Conservation (phyloP, 2,797 vertebrate genomes). For the Esox lucius region DNA sequence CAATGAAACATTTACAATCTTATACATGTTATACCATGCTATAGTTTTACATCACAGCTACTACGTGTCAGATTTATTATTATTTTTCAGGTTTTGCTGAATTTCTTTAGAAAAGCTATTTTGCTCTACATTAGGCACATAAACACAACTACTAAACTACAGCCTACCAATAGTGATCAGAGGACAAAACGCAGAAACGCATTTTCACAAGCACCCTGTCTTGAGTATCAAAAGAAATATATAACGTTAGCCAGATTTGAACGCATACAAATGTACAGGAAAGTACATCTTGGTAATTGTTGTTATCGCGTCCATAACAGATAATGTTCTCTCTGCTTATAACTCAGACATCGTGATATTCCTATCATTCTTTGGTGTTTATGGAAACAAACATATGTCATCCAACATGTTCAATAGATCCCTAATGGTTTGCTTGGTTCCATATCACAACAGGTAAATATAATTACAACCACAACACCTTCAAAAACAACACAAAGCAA, state of each 20-base stretch:
- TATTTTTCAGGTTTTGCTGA: conserved; percentile 64
- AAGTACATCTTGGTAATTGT: conserved; percentile 32
- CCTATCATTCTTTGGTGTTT: conserved; percentile 76
- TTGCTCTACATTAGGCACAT: conserved; percentile 71
- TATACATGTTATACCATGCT: conserved; percentile 59
- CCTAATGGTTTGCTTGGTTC: conserved; percentile 57
- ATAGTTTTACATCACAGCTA: conserved; percentile 63
- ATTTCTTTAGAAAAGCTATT: conserved; percentile 65
- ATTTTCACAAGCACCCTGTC: conserved; percentile 62
- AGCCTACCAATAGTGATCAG: conserved; percentile 52
- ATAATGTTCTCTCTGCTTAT: conserved; percentile 44
- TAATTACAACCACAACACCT: conserved; percentile 23
- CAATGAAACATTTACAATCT: conserved; percentile 64
- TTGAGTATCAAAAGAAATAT: conserved; percentile 20
- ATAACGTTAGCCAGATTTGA: conserved; percentile 44
- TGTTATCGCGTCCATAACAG: conserved; percentile 45
- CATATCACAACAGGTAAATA: conserved; percentile 29
- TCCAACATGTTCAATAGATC: conserved; percentile 45
- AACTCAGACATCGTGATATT: conserved; percentile 48
- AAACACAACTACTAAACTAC: conserved; percentile 67
- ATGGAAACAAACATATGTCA: conserved; percentile 59
- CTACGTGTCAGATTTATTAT: conserved; percentile 58
- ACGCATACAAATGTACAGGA: conserved; percentile 18
- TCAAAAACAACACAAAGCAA: conserved; percentile 38
- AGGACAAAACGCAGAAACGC: conserved; percentile 50